Conservation (phyloP, 2,113 vertebrate genomes). For the Anoura caudifer region DNA sequence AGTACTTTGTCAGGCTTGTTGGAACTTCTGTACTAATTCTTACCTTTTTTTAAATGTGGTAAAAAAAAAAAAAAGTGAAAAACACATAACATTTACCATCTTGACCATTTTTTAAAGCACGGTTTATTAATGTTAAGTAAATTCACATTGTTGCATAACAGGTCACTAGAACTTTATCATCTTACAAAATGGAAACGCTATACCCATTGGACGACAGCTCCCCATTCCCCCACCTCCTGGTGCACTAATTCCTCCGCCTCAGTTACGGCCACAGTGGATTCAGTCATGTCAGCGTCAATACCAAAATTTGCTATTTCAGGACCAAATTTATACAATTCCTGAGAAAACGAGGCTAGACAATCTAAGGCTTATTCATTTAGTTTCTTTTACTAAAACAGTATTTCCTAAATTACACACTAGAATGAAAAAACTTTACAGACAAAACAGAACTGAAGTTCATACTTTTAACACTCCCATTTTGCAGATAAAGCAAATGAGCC, state of each 20-base stretch:
- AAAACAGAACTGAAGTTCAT: background rate
- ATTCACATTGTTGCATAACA: background rate
- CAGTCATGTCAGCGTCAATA: background rate
- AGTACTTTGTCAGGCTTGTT: background rate
- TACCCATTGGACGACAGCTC: rapidly evolving
- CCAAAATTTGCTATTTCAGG: background rate
- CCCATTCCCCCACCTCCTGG: rapidly evolving
- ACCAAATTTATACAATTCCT: background rate
- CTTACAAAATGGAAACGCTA: background rate
- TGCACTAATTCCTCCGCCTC: rapidly evolving
- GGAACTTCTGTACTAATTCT: background rate
- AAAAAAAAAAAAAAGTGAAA: background rate
- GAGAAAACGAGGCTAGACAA: background rate
- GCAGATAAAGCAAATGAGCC: background rate
- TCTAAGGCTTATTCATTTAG: background rate
- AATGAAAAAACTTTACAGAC: background rate
- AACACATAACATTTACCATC: background rate
- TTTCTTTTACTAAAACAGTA: background rate
- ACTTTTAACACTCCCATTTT: background rate
- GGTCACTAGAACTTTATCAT: background rate
- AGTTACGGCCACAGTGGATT: rapidly evolving
- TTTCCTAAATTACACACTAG: background rate
- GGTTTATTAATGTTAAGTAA: background rate
- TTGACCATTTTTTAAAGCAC: background rate
- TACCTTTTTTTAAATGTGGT: background rate